Evolutionary conservation across 1,140 invertebrate species (phyloP), one percentile per base, ranked within the genome.

Genomic region (Octopus sinensis): DNA sequence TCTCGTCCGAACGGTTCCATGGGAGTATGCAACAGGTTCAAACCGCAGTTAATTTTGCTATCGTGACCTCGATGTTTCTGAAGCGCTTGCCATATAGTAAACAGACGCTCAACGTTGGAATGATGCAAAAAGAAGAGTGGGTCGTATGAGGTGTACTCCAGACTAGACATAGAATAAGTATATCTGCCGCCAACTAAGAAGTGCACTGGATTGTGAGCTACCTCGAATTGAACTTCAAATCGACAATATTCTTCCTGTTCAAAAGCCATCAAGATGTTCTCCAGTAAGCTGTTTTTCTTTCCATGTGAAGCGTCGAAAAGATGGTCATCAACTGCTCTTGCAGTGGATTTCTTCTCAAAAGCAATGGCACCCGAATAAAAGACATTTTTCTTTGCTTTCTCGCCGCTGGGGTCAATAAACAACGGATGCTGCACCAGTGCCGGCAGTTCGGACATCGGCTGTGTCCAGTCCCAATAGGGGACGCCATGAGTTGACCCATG

Each of bases 221-320:
- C 68, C 76, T 85, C 84, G 80, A 84, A 84, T 83, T 85, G 84
- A n/a, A 83, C 82, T 78, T 84, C 84, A 75, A 85, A 85, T 54
- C 83, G 80, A 75, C 84, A 85, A 80, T 82, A 85, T 53, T 84
- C 82, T 73, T 83, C 81, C n/a, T 85, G 78, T 78, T 85, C 83
- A 5, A 85, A 77, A 54, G 84, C 84, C 71, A 83, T 78, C 4
- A 85, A 80, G 23, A 85, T 75, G 12, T 78, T 62, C 54, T 83
- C 77, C 12, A 82, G 79, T 7, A 85, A 80, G 7, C 79, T 56
- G 3, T 83, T 83, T 13, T 78, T n/a, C 17, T 80, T 23, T 2
- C 83, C 84, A 7, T 77, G 75, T 17, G 84, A 81, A 43, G 80
- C 30, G 80, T 84, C 78, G 54, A 83, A 85, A 7, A 85, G 81